Evolutionary conservation across 2,113 vertebrate genomes (phyloP).

Genomic region (Danionella cerebrum): DNA sequence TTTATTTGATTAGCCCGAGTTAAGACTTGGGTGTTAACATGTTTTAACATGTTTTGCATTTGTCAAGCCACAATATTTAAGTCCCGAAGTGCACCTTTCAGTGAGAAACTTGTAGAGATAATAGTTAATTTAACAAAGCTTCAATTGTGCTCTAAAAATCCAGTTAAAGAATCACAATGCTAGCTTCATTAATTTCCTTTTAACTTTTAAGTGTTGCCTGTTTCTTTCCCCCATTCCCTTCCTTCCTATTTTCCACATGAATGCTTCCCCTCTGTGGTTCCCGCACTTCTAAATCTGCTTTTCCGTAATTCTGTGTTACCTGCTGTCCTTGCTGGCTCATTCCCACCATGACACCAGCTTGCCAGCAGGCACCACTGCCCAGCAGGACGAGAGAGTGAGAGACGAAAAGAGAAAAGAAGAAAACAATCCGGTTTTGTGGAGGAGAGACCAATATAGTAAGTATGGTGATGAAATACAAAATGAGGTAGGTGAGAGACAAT

Average conservation of each 20-base stretch:
- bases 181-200: not conserved
- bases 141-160: no score
- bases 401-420: not conserved
- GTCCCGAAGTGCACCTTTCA: no score
- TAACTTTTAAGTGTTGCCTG: not conserved
- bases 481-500: conserved; percentile 3
- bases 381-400: conserved; percentile 18
- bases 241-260: conserved; percentile 38
- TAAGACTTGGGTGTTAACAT: no score
- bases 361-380: conserved; percentile 35
- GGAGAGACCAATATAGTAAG: conserved; percentile 22
- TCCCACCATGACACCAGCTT: conserved; percentile 8
- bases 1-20: no score
- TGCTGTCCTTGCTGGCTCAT: conserved; percentile 38
- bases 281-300: conserved; percentile 39
- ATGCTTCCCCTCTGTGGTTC: conserved; percentile 18
- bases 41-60: no score
- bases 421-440: not conserved
- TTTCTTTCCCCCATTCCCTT: not conserved
- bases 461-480: conserved; percentile 16
- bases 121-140: no score
- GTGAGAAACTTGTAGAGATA: no score
- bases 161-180: not conserved
- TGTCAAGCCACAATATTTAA: no score
- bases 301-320: conserved; percentile 43